Conservation (phyloP, 2,797 vertebrate species). For the Lagodon rhomboides region DNA sequence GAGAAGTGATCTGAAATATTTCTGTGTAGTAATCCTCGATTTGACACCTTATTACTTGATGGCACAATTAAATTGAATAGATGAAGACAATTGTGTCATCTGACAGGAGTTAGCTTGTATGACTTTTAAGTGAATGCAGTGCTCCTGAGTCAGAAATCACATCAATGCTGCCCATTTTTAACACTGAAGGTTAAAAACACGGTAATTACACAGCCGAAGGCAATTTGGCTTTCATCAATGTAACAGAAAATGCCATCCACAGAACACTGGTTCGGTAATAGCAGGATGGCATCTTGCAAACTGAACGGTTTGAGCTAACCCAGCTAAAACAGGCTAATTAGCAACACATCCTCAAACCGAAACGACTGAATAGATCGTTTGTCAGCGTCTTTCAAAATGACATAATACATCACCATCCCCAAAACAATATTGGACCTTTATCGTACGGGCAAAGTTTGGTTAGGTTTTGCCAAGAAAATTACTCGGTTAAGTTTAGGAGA, state of each 20-base stretch:
- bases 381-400: no score
- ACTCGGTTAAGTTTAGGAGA: no score
- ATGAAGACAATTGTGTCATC: neutral
- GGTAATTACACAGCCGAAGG: neutral
- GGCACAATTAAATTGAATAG: neutral
- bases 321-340: neutral
- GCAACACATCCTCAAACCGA: no score
- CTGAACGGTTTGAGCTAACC: neutral
- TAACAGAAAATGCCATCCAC: neutral
- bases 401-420: no score
- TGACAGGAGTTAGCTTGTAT: neutral
- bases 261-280: neutral
- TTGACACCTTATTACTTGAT: neutral
- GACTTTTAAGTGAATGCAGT: neutral
- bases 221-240: constrained; percentile 1
- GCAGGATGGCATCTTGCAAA: neutral
- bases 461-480: no score
- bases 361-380: no score
- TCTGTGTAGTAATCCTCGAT: no score
- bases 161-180: neutral
- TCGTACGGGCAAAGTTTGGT: no score
- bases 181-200: neutral
- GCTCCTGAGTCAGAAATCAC: neutral
- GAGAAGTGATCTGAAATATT: no score
- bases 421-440: no score